Conservation (phyloP, 2,113 vertebrate species). For the Oryzias curvinotus region DNA sequence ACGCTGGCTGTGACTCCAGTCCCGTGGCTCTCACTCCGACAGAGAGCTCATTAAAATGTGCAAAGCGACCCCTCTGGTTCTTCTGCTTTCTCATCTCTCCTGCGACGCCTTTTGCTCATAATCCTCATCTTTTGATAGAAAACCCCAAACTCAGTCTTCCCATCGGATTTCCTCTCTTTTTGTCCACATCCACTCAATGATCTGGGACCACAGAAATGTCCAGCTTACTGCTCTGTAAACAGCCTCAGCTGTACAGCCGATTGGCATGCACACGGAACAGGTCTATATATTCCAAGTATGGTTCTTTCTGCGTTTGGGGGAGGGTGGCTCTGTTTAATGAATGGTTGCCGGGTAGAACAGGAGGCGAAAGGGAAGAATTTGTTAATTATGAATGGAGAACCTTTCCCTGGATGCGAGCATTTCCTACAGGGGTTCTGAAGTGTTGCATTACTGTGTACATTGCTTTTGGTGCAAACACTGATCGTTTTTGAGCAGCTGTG, state of each 20-base stretch:
- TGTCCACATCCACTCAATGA: slow-evolving; percentile 1
- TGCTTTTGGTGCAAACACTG: too few species aligned
- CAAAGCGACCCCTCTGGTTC: slow-evolving; percentile 51
- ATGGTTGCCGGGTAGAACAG: slow-evolving; percentile 80
- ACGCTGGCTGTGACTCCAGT: slow-evolving; percentile 49
- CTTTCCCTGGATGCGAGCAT: slow-evolving; percentile 56
- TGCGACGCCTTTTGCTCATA: slow-evolving; percentile 35
- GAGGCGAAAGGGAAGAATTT: slow-evolving; percentile 76
- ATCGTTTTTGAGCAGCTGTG: too few species aligned
- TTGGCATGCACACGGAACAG: slow-evolving; percentile 33
- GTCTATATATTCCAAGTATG: slow-evolving; percentile 8
- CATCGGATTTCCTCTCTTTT: not conserved
- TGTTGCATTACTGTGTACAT: too few species aligned
- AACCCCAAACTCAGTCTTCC: slow-evolving; percentile 10
- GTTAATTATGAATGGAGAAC: slow-evolving; percentile 80
- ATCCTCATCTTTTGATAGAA: slow-evolving; percentile 21
- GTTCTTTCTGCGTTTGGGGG: slow-evolving; percentile 23
- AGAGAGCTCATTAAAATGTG: slow-evolving; percentile 75
- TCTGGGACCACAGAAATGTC: slow-evolving; percentile 16
- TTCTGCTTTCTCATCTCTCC: slow-evolving; percentile 41
- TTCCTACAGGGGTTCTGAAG: too few species aligned
- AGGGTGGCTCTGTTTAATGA: slow-evolving; percentile 62
- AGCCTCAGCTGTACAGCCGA: slow-evolving; percentile 8
- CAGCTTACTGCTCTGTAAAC: slow-evolving; percentile 9
- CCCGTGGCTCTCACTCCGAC: slow-evolving; percentile 53